Evolutionary conservation across 2,113 vertebrate genomes (phyloP).

Genomic region (Theristicus caerulescens): DNA sequence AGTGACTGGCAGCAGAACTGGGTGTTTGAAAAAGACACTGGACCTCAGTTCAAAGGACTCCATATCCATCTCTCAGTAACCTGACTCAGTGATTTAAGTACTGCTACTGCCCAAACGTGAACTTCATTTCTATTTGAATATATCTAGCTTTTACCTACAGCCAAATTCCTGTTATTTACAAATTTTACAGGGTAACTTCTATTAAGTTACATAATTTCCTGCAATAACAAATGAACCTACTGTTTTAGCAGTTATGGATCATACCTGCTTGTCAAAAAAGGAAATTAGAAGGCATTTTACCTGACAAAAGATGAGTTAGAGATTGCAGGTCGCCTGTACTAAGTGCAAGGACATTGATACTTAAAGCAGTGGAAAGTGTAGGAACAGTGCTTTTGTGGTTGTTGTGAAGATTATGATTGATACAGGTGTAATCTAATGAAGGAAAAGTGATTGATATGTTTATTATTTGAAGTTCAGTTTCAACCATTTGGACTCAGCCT

Average conservation of each 20-base stretch:
- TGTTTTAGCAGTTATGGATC: neutral
- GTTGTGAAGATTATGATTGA: neutral
- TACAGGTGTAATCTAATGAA: neutral
- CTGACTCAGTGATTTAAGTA: neutral
- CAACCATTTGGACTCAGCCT: neutral
- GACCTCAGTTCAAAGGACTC: neutral
- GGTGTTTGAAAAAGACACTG: neutral
- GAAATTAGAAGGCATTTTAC: constrained; percentile 1
- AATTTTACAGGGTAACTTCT: neutral
- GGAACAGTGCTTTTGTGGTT: neutral
- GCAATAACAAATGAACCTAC: neutral
- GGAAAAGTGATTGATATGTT: constrained; percentile 41
- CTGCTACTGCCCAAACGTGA: neutral
- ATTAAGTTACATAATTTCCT: neutral
- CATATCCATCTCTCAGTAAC: neutral
- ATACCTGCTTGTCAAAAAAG: neutral
- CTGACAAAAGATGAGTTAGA: neutral
- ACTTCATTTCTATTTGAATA: neutral
- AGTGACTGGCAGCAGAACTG: neutral
- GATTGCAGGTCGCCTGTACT: neutral
- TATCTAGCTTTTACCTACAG: neutral
- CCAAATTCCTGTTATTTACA: neutral
- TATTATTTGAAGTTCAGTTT: constrained; percentile 15
- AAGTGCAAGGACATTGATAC: neutral
- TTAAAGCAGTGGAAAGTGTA: neutral